Percentiles rank a stretch among this genome's conserved stretches.
These are phyloP conservation scores for Notechis scutatus DNA, from an alignment of 2,113 vertebrate species.

Conservation along the genomic window DNA sequence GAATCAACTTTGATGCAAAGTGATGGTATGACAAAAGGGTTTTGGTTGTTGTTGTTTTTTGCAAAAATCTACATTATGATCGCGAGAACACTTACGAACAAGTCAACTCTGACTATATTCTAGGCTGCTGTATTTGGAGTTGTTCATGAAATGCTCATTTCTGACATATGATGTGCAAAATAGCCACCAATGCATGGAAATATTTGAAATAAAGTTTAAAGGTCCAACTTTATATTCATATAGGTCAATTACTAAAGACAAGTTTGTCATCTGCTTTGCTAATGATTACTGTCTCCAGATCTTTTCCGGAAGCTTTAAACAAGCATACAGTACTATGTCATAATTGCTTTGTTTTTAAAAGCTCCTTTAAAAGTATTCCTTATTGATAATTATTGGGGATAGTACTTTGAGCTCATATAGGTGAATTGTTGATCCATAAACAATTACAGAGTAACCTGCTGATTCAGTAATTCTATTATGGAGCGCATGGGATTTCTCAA, in stretches of 20 bases:
- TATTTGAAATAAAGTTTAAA: not conserved
- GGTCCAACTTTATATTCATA: not conserved
- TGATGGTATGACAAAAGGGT: not conserved
- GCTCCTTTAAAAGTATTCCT: constrained; percentile 8
- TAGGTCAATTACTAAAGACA: not conserved
- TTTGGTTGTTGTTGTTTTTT: not conserved
- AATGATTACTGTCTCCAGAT: not conserved
- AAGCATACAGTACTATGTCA: not conserved
- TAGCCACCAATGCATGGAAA: not conserved
- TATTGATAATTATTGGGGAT: constrained; percentile 2
- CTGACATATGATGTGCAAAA: not conserved
- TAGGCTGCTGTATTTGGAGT: not conserved
- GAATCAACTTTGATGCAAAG: not conserved
- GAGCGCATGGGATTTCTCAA: constrained; percentile 25
- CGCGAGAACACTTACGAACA: not conserved
- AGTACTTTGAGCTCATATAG: not conserved
- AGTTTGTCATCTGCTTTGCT: not conserved
- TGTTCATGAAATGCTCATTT: not conserved
- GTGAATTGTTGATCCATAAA: constrained; percentile 18
- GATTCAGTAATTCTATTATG: constrained; percentile 15
- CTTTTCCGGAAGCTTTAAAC: not conserved
- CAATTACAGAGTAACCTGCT: constrained; percentile 11
- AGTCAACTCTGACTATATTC: not conserved
- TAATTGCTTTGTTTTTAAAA: constrained; percentile 14
- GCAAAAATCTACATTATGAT: not conserved